Evolutionary conservation across 2,888 invertebrate species (phyloP).

Genomic region (Coleophora deauratella): DNA sequence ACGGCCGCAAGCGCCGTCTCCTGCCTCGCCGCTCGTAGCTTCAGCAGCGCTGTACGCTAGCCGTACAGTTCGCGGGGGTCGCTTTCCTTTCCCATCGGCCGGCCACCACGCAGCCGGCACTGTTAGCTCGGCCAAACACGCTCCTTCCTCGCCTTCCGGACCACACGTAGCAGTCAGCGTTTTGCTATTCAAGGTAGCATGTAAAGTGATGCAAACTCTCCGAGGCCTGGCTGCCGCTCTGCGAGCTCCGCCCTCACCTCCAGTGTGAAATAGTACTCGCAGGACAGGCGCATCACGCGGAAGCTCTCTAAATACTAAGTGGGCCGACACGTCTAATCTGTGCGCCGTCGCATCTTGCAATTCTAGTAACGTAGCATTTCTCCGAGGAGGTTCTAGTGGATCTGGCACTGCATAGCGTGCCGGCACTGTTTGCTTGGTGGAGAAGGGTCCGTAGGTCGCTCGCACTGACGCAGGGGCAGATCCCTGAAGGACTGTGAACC

Average conservation of each 20-base stretch:
- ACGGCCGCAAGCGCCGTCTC: slow-evolving; percentile 82
- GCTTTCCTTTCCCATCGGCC: slow-evolving; percentile 73
- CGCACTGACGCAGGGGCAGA: slow-evolving; percentile 92
- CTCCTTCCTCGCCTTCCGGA: slow-evolving; percentile 93
- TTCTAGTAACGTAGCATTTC: slow-evolving; percentile 74
- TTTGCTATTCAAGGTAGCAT: slow-evolving; percentile 77
- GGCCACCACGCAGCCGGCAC: slow-evolving; percentile 96
- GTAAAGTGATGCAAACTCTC: slow-evolving; percentile 86
- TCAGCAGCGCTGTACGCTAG: slow-evolving; percentile 93
- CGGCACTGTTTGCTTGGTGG: slow-evolving; percentile 95
- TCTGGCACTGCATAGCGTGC: slow-evolving; percentile 92
- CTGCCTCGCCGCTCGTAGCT: slow-evolving; percentile 79
- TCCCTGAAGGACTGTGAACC: slow-evolving; percentile 93
- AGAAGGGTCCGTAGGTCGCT: slow-evolving; percentile 95
- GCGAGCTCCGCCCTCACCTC: slow-evolving; percentile 87
- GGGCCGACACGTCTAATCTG: slow-evolving; percentile 92
- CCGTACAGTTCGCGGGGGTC: slow-evolving; percentile 83
- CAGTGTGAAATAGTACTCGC: slow-evolving; percentile 93
- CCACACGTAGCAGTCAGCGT: slow-evolving; percentile 91
- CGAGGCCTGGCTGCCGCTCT: slow-evolving; percentile 81
- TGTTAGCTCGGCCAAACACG: slow-evolving; percentile 90
- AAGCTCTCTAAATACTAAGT: slow-evolving; percentile 90
- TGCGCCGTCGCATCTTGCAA: slow-evolving; percentile 80
- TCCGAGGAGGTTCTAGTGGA: slow-evolving; percentile 77
- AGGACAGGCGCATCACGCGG: slow-evolving; percentile 93